These are phyloP conservation scores for Catocala fraxini DNA, from an alignment of 2,888 invertebrate genomes.

Conservation along the genomic window DNA sequence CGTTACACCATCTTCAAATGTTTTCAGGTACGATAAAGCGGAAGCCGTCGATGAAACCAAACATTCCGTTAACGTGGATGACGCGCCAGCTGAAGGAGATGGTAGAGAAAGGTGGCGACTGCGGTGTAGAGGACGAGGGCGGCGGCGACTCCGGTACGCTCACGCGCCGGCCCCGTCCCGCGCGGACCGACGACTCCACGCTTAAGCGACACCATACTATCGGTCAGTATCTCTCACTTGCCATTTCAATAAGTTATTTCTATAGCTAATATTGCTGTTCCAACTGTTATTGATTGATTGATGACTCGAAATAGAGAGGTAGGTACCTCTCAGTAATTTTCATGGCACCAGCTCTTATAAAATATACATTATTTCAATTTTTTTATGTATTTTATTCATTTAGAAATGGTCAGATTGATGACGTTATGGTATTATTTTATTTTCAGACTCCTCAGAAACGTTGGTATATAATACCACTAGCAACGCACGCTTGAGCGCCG, in stretches of 20 bases:
- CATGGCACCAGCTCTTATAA: too few relatives aligned
- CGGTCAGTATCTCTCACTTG: constrained; percentile 53
- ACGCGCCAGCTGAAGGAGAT: constrained; percentile 96
- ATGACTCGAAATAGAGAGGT: too few relatives aligned
- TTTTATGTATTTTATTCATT: too few relatives aligned
- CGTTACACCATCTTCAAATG: background rate
- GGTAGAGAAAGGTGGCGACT: constrained; percentile 89
- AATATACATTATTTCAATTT: too few relatives aligned
- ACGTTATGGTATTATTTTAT: too few relatives aligned
- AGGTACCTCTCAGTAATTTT: too few relatives aligned
- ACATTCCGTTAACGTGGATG: constrained; percentile 96
- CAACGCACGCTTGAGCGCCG: constrained; percentile 53
- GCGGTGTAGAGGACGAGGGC: constrained; percentile 66
- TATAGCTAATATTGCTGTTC: too few relatives aligned
- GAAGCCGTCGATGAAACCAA: constrained; percentile 97
- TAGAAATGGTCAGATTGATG: too few relatives aligned
- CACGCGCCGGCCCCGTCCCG: constrained; percentile 84
- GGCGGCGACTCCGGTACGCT: constrained; percentile 87
- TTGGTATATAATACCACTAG: constrained; percentile 58
- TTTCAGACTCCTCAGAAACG: constrained; percentile 65
- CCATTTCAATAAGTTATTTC: too few relatives aligned
- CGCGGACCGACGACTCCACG: constrained; percentile 73
- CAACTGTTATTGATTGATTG: too few relatives aligned
- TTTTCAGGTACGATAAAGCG: constrained; percentile 94
- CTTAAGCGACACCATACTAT: constrained; percentile 74